phyloP scores from a whole-genome alignment of 2,113 vertebrate species.

The Hydropotes inermis region DNA sequence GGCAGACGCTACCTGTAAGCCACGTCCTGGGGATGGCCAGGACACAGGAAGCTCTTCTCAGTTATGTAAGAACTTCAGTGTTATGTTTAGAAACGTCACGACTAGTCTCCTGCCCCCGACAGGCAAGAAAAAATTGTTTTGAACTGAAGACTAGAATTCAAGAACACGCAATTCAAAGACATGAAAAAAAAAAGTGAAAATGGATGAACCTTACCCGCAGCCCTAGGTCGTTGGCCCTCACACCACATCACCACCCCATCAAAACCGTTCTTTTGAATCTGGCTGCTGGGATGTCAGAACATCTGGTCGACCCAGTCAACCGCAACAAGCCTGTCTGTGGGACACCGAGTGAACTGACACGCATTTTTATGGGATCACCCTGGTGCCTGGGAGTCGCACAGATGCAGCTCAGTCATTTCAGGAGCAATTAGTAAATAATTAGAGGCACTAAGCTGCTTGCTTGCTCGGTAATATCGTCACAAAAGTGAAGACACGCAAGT shows the following conservation, averaged over 20 bases:
- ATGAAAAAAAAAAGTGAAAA: background rate
- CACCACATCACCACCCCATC: background rate
- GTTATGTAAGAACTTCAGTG: rapidly evolving
- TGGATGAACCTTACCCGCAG: background rate
- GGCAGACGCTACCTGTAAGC: rapidly evolving
- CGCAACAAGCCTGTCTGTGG: background rate
- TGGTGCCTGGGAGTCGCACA: background rate
- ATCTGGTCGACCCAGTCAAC: conserved; percentile 19
- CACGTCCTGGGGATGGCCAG: rapidly evolving
- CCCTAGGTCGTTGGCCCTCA: rapidly evolving
- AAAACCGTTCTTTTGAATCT: background rate
- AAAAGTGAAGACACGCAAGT: background rate
- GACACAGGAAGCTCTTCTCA: rapidly evolving
- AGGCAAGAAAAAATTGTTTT: background rate
- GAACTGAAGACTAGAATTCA: background rate
- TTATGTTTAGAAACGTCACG: rapidly evolving
- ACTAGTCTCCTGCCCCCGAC: background rate
- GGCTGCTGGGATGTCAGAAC: background rate
- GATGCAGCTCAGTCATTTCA: background rate
- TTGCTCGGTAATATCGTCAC: background rate
- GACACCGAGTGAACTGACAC: background rate
- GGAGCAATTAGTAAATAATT: background rate
- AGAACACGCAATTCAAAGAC: background rate
- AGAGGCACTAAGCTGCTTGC: background rate
- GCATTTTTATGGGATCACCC: background rate